Evolutionary conservation across 2,888 invertebrate genomes (phyloP), one percentile per base, ranked within the genome.

Genomic region (Ephialtes manifestator): DNA sequence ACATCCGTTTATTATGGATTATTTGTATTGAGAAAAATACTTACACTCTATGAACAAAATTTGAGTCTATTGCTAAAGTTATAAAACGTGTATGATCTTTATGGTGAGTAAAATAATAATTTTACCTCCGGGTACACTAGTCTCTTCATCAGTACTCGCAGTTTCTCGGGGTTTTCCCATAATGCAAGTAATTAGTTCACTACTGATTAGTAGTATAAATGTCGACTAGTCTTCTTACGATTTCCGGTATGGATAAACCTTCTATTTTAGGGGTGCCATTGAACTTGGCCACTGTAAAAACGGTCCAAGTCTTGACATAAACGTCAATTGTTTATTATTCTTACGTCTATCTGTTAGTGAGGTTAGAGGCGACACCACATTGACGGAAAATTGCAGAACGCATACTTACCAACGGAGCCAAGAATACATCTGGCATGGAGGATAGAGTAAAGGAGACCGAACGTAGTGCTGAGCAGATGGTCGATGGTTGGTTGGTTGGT

Each of bases 131-230:
- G 88, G 28, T 11, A 74, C 71, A 78, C 71, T 87, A 43, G 87
- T 79, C 18, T 91, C 92, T 68, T 92, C 92, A 35, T 92, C 92
- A n/a, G 93, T 90, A 79, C 89, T 91, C 63, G 65, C 65, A 39
- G 86, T 83, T 35, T 91, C 91, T 86, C 90, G 90, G 28, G 87
- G 70, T 84, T 92, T 92, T 71, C 90, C 91, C 92, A 92, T 92
- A 39, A 20, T 28, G 1, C 18, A 11, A 39, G n/a, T 35, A 39
- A 1, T 63, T 18, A 18, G 1, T n/a, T 24, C 24, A n/a, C 35
- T 11, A 11, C 10, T 11, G 18, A 13, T 35, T 43, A 18, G 18
- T 1, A 28, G 28, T 24, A 24, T 2, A 31, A 31, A 60, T 13
- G 1, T 58, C 55, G 24, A 24, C 24, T 58, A 4, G 35, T 35